These are phyloP conservation scores for Mesorhabditis belari DNA, from an alignment of 2,888 invertebrate genomes.

Conservation along the genomic window DNA sequence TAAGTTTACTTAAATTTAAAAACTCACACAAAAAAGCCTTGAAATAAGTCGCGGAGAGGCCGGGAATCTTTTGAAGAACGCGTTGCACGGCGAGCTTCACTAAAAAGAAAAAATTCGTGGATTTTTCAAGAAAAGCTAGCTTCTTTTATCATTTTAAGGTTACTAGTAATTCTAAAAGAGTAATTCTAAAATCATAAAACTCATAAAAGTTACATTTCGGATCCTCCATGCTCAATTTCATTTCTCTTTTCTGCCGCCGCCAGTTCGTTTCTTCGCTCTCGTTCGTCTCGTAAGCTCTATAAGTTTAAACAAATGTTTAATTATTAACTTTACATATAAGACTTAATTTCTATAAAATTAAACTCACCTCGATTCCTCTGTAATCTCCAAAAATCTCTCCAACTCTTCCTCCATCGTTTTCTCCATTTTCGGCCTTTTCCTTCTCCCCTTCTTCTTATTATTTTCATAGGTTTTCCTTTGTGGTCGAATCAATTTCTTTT, in stretches of 20 bases:
- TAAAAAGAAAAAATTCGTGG: too few relatives aligned
- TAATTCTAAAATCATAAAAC: neutral
- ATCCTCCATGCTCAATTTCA: too few relatives aligned
- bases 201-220: too few relatives aligned
- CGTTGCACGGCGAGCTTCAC: neutral
- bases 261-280: too few relatives aligned
- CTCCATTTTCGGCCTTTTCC: neutral
- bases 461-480: neutral
- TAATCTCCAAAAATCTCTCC: neutral
- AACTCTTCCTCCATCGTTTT: neutral
- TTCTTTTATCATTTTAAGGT: too few relatives aligned
- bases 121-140: too few relatives aligned
- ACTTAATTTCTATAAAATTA: too few relatives aligned
- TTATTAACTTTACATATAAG: too few relatives aligned
- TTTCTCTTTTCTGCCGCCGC: too few relatives aligned
- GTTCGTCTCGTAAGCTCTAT: too few relatives aligned
- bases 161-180: too few relatives aligned
- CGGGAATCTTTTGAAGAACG: neutral
- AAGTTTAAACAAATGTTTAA: too few relatives aligned
- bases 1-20: slow-evolving; percentile 5
- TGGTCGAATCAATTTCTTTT: neutral
- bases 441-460: neutral
- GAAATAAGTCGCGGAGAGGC: neutral
- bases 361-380: neutral
- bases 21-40: neutral